Base-by-base conservation (phyloP, 2,113 vertebrate species). In the Hiodon tergisus region DNA sequence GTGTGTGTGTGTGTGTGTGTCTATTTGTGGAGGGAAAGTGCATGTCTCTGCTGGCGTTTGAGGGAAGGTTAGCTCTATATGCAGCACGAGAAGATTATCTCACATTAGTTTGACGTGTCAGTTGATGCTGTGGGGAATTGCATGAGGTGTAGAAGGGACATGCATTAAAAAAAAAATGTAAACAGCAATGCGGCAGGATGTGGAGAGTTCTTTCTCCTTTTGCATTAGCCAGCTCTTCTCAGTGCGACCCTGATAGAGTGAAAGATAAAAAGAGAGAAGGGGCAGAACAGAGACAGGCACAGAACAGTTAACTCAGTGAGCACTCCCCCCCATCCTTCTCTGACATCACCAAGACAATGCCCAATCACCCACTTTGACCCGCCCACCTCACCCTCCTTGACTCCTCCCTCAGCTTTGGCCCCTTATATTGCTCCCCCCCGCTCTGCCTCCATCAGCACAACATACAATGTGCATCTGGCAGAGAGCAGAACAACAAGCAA, bases 401-500 rank as follows among this genome's bases (percentile, higher is more conserved):
- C 77, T 77, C 75, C 77, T 71, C 76, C 83, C 71, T 55, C 51
- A n/a, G 48, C 58, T 65, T 81, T 55, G 59, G 77, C 75, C 75
- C 65, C 78, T 77, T 79, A 85, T 80, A 85, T 79, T 79, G 54
- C 54, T 11, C 50, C 53, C 4, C 4, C 65, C 67, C 10, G 57
- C 46, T 51, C 71, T 31, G 69, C 69, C 31, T 72, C 68, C 70
- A 71, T 63, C 78, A 78, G 76, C 66, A 80, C 77, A 78, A 81
- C 76, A 79, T 79, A 79, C 74, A 79, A 78, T 61, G 75, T 79
- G 75, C 78, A 77, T 76, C 76, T 73, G 74, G 17, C 78, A 66
- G 77, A 79, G 71, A 72, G 84, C 81, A 86, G 81, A 60, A 17
- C 52, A 50, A 61, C 70, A 75, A 58, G 71, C 75, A 74, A 48